Evolutionary conservation across 2,797 vertebrate species (phyloP).

Genomic region (Arrhamphus sclerolepis): DNA sequence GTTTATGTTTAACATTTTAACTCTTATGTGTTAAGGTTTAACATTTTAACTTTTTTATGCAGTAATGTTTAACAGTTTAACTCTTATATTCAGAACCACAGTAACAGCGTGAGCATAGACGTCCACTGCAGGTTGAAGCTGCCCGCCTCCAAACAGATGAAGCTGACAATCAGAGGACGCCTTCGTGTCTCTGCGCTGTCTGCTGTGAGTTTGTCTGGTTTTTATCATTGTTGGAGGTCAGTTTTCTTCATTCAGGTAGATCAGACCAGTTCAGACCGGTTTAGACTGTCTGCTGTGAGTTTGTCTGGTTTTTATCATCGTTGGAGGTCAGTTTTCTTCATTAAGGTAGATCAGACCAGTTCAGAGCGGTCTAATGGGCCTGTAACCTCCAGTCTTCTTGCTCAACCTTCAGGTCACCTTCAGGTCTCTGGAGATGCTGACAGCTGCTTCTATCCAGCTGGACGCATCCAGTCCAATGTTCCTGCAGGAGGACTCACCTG

Average conservation of each 20-base stretch:
- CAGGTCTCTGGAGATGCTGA: conserved; percentile 83
- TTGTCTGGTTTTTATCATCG: too few relatives aligned
- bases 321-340: too few relatives aligned
- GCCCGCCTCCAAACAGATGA: conserved; percentile 76
- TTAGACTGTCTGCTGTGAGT: conserved; percentile 87
- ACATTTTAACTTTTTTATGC: too few relatives aligned
- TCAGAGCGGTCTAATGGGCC: too few relatives aligned
- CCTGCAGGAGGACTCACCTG: conserved; percentile 86
- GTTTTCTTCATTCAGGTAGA: too few relatives aligned
- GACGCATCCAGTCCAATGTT: conserved; percentile 81
- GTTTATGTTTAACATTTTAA: too few relatives aligned
- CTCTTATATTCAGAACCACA: conserved; percentile 87
- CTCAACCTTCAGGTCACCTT: conserved; percentile 84
- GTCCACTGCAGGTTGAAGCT: conserved; percentile 82
- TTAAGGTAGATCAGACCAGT: too few relatives aligned
- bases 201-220: conserved; percentile 77
- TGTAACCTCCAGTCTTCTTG: too few relatives aligned
- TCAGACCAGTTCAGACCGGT: too few relatives aligned
- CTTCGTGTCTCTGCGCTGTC: conserved; percentile 83
- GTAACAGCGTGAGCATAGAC: conserved; percentile 79
- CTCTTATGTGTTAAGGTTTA: too few relatives aligned
- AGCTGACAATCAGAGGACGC: conserved; percentile 79
- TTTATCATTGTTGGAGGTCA: too few relatives aligned
- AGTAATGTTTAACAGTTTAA: too few relatives aligned
- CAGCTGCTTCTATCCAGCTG: conserved; percentile 79